phyloP scores from a whole-genome alignment of 2,113 vertebrate species.

The Psittacula cyanocephala region DNA sequence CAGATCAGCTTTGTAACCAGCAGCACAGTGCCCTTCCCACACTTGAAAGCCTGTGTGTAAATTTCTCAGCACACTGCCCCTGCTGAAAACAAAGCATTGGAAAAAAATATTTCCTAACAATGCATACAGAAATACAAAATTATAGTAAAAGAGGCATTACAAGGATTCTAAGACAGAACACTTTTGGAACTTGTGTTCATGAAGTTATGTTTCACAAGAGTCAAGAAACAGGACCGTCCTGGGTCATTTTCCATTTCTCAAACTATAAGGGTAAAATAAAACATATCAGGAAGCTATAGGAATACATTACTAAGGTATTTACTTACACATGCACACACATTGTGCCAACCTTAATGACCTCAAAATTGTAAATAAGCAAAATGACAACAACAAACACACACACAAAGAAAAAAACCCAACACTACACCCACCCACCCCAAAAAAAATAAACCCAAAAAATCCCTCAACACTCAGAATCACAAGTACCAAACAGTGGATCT shows the following conservation, averaged over 20 bases:
- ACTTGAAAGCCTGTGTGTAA: accelerated
- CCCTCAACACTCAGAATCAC: background rate
- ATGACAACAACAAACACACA: background rate
- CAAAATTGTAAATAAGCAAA: background rate
- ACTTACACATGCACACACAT: background rate
- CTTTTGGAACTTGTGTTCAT: background rate
- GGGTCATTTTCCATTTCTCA: background rate
- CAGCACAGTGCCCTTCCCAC: background rate
- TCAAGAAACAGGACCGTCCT: background rate
- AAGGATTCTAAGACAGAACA: background rate
- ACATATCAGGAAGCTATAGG: background rate
- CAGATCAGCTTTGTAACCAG: accelerated
- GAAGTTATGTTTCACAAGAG: background rate
- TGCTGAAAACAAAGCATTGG: background rate
- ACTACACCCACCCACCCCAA: no score
- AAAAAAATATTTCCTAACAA: background rate
- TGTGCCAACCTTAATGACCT: background rate
- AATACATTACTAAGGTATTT: background rate
- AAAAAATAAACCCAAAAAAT: background rate
- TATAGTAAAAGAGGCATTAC: background rate
- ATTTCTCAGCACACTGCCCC: background rate
- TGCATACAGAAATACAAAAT: accelerated
- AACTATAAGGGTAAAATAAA: background rate
- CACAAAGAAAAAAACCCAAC: background rate
- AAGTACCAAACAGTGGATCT: accelerated